Evolutionary conservation across 2,113 vertebrate genomes (phyloP).

Genomic region (Anguilla rostrata): DNA sequence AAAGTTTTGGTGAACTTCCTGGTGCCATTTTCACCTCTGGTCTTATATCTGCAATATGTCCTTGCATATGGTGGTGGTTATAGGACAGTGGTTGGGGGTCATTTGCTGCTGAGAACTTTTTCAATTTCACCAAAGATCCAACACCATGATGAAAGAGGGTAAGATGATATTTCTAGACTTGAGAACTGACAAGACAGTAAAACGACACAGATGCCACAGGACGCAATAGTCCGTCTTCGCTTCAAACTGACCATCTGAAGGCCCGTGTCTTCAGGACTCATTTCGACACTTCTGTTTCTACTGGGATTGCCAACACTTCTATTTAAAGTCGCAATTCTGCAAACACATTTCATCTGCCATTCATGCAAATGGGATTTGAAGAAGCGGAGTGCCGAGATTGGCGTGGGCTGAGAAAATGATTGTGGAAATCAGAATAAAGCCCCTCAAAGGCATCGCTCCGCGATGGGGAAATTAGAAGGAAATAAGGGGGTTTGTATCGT

Average conservation of each 20-base stretch:
- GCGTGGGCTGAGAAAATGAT: background rate
- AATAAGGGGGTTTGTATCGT: slow-evolving; percentile 1
- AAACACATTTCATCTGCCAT: slow-evolving; percentile 3
- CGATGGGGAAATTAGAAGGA: background rate
- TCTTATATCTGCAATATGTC: background rate
- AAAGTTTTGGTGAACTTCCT: too few relatives aligned
- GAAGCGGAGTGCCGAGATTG: background rate
- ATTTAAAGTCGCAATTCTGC: background rate
- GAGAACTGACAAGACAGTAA: background rate
- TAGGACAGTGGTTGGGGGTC: background rate
- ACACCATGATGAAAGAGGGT: background rate
- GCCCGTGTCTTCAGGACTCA: background rate
- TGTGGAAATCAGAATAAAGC: background rate
- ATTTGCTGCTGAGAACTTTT: background rate
- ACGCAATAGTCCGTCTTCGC: background rate
- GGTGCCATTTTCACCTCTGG: background rate
- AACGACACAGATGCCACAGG: background rate
- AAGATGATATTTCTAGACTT: background rate
- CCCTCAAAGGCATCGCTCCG: background rate
- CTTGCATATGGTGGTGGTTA: background rate
- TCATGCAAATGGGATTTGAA: background rate
- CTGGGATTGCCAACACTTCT: slow-evolving; percentile 1
- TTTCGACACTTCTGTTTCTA: background rate
- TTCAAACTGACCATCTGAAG: background rate
- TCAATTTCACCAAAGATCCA: background rate